Conservation (phyloP, 2,113 vertebrate species). For the Siniperca chuatsi region DNA sequence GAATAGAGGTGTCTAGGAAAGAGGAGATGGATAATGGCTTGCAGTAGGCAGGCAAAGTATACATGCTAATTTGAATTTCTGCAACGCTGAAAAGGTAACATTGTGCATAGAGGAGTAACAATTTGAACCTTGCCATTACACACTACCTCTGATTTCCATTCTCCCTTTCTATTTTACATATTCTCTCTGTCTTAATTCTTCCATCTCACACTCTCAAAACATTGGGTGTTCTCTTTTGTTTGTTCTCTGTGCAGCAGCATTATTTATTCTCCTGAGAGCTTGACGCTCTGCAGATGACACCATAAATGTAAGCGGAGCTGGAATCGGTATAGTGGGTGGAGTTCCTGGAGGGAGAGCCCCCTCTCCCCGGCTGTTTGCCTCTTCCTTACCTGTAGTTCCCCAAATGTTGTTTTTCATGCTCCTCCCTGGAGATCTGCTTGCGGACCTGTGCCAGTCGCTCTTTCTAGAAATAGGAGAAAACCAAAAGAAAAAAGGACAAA, state of each 20-base stretch:
- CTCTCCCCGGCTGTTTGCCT: conserved; percentile 12
- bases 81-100: conserved; percentile 26
- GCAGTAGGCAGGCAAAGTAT: conserved; percentile 21
- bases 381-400: conserved; percentile 95
- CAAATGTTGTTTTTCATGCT: conserved; percentile 96
- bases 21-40: neutral
- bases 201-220: conserved; percentile 8
- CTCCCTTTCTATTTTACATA: conserved; percentile 22
- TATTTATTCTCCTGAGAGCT: conserved; percentile 59
- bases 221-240: conserved; percentile 18
- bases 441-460: conserved; percentile 95
- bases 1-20: neutral
- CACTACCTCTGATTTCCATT: neutral
- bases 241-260: conserved; percentile 34
- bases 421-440: conserved; percentile 95
- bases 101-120: neutral
- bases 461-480: conserved; percentile 86
- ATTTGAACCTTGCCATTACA: conserved; percentile 25
- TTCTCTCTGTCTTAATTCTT: conserved; percentile 31
- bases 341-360: conserved; percentile 14
- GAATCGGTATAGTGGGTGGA: conserved; percentile 34
- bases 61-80: conserved; percentile 27
- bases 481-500: conserved; percentile 15
- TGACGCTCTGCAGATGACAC: conserved; percentile 55
- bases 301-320: conserved; percentile 56